Evolutionary conservation across 2,797 vertebrate genomes (phyloP).

Genomic region (Podargus strigoides): DNA sequence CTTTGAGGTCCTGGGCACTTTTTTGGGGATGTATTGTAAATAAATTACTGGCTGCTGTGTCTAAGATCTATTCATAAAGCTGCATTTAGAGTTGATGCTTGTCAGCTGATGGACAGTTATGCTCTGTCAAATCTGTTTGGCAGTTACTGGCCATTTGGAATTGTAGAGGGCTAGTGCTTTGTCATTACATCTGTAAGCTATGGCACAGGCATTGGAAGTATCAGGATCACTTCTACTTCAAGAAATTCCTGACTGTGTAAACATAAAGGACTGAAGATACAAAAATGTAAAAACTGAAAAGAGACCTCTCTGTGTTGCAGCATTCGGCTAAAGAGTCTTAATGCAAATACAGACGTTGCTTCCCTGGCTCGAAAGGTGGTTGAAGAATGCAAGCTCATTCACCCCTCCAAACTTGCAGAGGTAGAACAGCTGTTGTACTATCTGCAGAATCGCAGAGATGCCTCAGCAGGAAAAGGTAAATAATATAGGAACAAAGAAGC

Average conservation of each 20-base stretch:
- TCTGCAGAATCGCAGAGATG: slow-evolving; percentile 87
- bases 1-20: not conserved
- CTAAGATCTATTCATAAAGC: not conserved
- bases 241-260: not conserved
- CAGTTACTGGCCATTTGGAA: not conserved
- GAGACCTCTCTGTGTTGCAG: slow-evolving; percentile 64
- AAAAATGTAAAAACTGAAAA: not conserved
- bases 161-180: not conserved
- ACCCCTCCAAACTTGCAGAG: slow-evolving; percentile 84
- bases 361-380: slow-evolving; percentile 91
- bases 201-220: not conserved
- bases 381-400: slow-evolving; percentile 92
- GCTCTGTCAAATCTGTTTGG: not conserved
- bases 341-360: slow-evolving; percentile 85
- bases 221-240: not conserved
- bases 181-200: not conserved
- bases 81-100: not conserved
- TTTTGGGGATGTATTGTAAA: not conserved
- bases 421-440: slow-evolving; percentile 93
- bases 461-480: slow-evolving; percentile 74
- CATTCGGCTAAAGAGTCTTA: slow-evolving; percentile 90
- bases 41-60: not conserved
- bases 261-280: not conserved
- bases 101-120: not conserved
- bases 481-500: not conserved